These are phyloP conservation scores for Trinorchestia longiramus DNA, from an alignment of 1,140 invertebrate genomes.

Conservation along the genomic window DNA sequence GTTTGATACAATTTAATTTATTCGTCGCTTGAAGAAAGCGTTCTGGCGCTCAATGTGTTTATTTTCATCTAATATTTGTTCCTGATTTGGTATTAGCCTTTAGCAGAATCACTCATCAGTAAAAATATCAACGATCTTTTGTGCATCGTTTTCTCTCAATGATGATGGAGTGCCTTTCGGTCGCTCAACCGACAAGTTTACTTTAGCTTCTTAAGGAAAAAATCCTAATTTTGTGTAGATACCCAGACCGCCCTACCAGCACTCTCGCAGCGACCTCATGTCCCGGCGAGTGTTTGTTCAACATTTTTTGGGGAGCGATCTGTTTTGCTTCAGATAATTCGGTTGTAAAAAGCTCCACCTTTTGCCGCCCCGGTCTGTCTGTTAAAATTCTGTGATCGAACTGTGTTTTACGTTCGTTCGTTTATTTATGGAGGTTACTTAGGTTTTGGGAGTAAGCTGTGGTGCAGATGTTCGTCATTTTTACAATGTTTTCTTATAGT, in stretches of 20 bases:
- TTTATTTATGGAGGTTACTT: not conserved
- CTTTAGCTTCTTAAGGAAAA: constrained; percentile 6
- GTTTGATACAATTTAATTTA: not conserved
- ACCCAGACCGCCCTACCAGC: not conserved
- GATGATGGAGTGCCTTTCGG: not conserved
- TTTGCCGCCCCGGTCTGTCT: not conserved
- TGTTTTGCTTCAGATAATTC: constrained; percentile 45
- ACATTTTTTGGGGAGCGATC: not conserved
- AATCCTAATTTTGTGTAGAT: constrained; percentile 19
- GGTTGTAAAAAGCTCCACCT: not conserved
- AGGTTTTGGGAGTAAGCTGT: not conserved
- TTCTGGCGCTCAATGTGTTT: not conserved
- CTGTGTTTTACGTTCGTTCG: not conserved
- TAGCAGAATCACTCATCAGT: not conserved
- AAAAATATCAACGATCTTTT: not conserved
- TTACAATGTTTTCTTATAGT: not conserved
- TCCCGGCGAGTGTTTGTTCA: not conserved
- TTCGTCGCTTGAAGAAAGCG: not conserved
- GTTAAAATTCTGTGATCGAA: not conserved
- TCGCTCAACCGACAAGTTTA: constrained; percentile 11
- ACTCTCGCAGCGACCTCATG: not conserved
- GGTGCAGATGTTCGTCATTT: not conserved
- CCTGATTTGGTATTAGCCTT: not conserved
- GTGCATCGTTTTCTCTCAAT: not conserved
- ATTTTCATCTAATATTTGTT: not conserved